Base-by-base conservation (phyloP, 2,888 invertebrate genomes). In the Euphydryas editha region DNA sequence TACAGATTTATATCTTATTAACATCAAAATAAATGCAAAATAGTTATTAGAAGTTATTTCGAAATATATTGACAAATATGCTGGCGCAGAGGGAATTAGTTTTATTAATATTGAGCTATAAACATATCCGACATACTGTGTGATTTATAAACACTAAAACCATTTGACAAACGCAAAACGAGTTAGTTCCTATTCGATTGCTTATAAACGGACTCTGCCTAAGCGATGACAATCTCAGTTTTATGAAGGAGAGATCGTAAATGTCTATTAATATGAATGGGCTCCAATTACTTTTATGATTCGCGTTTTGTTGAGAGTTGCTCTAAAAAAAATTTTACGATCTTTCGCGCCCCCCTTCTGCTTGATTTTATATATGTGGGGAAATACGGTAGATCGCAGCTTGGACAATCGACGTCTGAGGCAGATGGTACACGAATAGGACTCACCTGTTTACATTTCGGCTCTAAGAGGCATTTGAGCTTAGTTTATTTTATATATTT, bases 221-320 rank as follows among this genome's bases (percentile, higher is more conserved):
- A 87, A 90, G 85, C 84, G 89, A 89, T 88, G 90, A 91, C 92
- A 92, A 92, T 92, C 92, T 90, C 90, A 83, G 88, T 91, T 92
- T 92, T 92, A 92, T 91, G 87, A 87, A 77, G 76, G 81, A 86
- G 85, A 82, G 80, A 82, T 92, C 91, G 89, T 93, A 93, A 93
- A 92, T 83, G 92, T 92, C 93, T 92, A 92, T 92, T 93, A 92
- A 93, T 93, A 92, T 92, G 92, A 93, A 93, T 93, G 88, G 91
- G 85, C 84, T 85, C 88, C 92, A 93, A 93, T 93, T 93, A 93
- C 87, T 88, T 93, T 93, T 93, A 93, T 85, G 90, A 88, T 88
- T 87, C 84, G 90, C 90, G 85, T 92, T 92, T 92, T 92, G 91
- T 91, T 79, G 83, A 83, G 85, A 88, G 87, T 82, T 75, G 85